A percentile compares a stretch with the other conserved stretches of the same genome.
Evolutionary conservation across 2,113 vertebrate species (phyloP).

Genomic region (Chamaetylas fuelleborni): DNA sequence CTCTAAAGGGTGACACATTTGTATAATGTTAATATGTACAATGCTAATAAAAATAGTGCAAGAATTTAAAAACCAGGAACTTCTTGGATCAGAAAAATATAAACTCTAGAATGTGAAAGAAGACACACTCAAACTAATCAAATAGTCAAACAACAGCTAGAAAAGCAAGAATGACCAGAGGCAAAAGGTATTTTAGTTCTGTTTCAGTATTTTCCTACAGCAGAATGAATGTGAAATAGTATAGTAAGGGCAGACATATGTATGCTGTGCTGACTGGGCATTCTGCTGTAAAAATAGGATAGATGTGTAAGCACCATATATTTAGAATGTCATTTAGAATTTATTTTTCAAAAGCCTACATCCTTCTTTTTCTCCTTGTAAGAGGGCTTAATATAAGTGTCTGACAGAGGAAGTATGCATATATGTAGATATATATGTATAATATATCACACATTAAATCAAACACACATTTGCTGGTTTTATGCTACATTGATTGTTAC

Average conservation of each 20-base stretch:
- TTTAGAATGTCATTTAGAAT: background rate
- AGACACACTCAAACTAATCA: background rate
- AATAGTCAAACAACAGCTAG: background rate
- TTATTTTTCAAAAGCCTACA: background rate
- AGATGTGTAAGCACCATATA: background rate
- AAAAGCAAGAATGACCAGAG: background rate
- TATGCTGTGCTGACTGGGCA: background rate
- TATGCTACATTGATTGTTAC: background rate
- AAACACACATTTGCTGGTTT: background rate
- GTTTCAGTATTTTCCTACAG: background rate
- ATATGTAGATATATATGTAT: background rate
- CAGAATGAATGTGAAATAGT: background rate
- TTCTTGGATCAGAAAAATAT: background rate
- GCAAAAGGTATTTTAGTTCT: slow-evolving; percentile 31
- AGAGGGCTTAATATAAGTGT: background rate
- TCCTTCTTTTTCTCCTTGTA: background rate
- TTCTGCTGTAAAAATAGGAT: background rate
- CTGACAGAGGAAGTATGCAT: background rate
- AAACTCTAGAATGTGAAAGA: background rate
- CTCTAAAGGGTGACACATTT: background rate
- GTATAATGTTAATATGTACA: background rate
- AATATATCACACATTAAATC: background rate
- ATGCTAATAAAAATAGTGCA: background rate
- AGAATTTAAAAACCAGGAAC: background rate
- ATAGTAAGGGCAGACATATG: background rate